Conservation (phyloP, 1,140 invertebrate species). For the Heliconius himera region DNA sequence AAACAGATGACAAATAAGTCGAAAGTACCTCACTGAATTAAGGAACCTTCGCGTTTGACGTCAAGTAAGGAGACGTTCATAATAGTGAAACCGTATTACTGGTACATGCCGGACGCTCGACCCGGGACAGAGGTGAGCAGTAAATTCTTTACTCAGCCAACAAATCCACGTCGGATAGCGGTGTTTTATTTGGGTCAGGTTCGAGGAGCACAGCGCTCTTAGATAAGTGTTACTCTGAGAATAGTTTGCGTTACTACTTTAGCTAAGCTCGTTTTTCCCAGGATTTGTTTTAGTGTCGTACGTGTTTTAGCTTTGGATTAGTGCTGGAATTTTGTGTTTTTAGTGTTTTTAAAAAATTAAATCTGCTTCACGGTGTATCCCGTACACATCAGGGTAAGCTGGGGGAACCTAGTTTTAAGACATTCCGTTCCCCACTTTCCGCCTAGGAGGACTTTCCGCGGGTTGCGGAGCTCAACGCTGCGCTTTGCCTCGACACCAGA, state of each 20-base stretch:
- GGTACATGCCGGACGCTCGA: conserved; percentile 42
- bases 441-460: no score
- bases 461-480: no score
- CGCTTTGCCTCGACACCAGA: no score
- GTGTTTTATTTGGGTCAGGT: conserved; percentile 70
- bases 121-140: conserved; percentile 51
- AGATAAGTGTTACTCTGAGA: conserved; percentile 56
- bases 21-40: neutral
- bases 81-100: conserved; percentile 18
- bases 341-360: no score
- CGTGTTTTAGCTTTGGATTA: neutral
- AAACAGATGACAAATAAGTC: neutral
- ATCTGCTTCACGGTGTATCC: no score
- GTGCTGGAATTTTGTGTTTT: neutral
- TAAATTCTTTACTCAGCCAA: conserved; percentile 69
- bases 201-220: conserved; percentile 51
- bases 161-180: conserved; percentile 62
- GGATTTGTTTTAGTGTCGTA: conserved; percentile 5
- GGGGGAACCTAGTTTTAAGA: no score
- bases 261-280: conserved; percentile 11
- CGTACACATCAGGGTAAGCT: no score
- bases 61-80: neutral
- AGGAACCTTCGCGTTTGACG: neutral
- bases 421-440: no score
- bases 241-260: conserved; percentile 45